phyloP scores from a whole-genome alignment of 2,797 vertebrate genomes.

The Poeciliopsis presidionis region DNA sequence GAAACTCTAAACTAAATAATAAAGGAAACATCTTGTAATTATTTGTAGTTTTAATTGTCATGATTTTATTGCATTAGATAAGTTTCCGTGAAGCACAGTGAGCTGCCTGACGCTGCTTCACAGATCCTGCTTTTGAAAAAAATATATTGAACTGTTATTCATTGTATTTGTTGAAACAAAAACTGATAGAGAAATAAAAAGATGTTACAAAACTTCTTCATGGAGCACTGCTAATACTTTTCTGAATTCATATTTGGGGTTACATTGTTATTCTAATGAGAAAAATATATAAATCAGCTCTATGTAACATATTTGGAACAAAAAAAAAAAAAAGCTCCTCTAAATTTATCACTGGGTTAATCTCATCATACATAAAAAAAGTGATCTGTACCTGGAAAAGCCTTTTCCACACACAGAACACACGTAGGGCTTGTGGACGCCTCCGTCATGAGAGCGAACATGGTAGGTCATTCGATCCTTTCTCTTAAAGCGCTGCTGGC shows the following conservation, averaged over 20 bases:
- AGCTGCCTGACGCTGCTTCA: not conserved
- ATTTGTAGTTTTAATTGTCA: not conserved
- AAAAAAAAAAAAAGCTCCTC: not conserved
- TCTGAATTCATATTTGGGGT: not conserved
- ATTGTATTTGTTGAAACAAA: too few species aligned
- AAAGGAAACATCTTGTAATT: not conserved
- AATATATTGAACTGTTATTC: too few species aligned
- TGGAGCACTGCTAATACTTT: not conserved
- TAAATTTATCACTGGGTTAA: not conserved
- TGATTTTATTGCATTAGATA: not conserved
- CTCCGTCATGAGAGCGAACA: slow-evolving; percentile 97
- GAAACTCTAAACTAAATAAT: not conserved
- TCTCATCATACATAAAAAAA: not conserved
- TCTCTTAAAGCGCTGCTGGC: slow-evolving; percentile 98
- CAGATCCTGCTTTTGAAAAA: not conserved
- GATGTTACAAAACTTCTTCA: too few species aligned
- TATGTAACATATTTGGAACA: not conserved
- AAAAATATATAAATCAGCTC: not conserved
- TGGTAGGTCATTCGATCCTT: slow-evolving; percentile 99
- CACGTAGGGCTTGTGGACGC: slow-evolving; percentile 97
- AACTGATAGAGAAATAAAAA: too few species aligned
- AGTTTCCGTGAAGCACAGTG: not conserved
- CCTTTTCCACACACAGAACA: slow-evolving; percentile 99
- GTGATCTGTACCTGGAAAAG: slow-evolving; percentile 91
- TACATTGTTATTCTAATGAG: not conserved